A percentile compares a stretch with the other conserved stretches of the same genome.
Evolutionary conservation across 2,797 vertebrate species (phyloP).

Genomic region (Telmatherina bonti): DNA sequence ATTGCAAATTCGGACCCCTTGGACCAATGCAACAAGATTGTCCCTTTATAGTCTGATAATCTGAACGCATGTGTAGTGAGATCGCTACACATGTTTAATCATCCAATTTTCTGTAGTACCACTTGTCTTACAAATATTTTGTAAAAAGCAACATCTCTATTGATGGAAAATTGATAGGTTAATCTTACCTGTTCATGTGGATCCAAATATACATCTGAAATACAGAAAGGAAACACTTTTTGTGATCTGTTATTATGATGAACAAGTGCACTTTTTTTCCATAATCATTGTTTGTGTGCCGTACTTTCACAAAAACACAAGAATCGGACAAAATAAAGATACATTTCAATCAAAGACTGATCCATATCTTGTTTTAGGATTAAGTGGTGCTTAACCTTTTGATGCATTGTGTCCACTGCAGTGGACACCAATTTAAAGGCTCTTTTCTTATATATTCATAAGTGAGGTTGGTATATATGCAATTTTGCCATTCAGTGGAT

Average conservation of each 20-base stretch:
- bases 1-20: background rate
- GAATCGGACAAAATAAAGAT: no score
- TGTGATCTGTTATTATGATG: background rate
- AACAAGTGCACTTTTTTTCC: no score
- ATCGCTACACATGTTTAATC: background rate
- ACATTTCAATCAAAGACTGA: background rate
- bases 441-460: no score
- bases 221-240: conserved; percentile 8
- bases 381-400: no score
- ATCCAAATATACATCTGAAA: conserved; percentile 85
- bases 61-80: no score
- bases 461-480: no score
- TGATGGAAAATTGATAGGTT: background rate
- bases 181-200: conserved; percentile 80
- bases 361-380: no score
- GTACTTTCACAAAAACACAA: background rate
- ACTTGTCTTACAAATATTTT: background rate
- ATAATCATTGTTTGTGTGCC: background rate
- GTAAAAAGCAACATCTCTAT: background rate
- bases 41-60: background rate
- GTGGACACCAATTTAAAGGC: no score
- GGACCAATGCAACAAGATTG: background rate
- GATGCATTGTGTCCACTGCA: no score
- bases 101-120: background rate
- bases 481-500: no score